A percentile compares a stretch with the other conserved stretches of the same genome.
These are phyloP conservation scores for Austrolebias charrua DNA, from an alignment of 2,797 vertebrate species.

Conservation along the genomic window DNA sequence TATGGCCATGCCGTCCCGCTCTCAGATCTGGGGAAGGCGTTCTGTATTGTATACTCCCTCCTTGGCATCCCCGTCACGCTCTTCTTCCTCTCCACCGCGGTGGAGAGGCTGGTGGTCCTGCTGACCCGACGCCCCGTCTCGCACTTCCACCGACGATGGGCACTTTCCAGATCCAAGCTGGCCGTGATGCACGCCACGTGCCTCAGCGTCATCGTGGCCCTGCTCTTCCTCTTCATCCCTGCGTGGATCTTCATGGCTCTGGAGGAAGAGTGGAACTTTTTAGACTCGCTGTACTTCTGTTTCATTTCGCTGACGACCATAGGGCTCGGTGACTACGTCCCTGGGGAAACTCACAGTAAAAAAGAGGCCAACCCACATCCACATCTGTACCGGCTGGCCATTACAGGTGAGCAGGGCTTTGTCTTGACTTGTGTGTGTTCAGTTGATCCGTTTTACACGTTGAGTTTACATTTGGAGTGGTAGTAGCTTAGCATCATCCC, in stretches of 20 bases:
- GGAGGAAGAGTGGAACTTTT: slow-evolving; percentile 93
- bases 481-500: too few relatives aligned
- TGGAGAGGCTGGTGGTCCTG: slow-evolving; percentile 86
- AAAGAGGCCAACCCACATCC: slow-evolving; percentile 79
- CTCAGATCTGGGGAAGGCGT: slow-evolving; percentile 93
- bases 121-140: slow-evolving; percentile 84
- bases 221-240: slow-evolving; percentile 89
- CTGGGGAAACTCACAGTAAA: slow-evolving; percentile 85
- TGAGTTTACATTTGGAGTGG: too few relatives aligned
- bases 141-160: slow-evolving; percentile 89
- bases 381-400: slow-evolving; percentile 89
- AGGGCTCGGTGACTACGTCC: slow-evolving; percentile 96
- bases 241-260: slow-evolving; percentile 85
- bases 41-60: slow-evolving; percentile 92
- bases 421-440: too few relatives aligned
- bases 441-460: too few relatives aligned
- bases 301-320: slow-evolving; percentile 98
- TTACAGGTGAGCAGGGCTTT: slow-evolving; percentile 84
- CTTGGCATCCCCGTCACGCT: slow-evolving; percentile 93
- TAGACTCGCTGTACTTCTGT: slow-evolving; percentile 97
- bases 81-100: slow-evolving; percentile 89
- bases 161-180: slow-evolving; percentile 82
- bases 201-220: slow-evolving; percentile 75
- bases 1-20: slow-evolving; percentile 96
- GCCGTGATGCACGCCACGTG: slow-evolving; percentile 81